Percentiles rank a stretch among this genome's conserved stretches.
Evolutionary conservation across 2,113 vertebrate genomes (phyloP).

Genomic region (Reinhardtius hippoglossoides): DNA sequence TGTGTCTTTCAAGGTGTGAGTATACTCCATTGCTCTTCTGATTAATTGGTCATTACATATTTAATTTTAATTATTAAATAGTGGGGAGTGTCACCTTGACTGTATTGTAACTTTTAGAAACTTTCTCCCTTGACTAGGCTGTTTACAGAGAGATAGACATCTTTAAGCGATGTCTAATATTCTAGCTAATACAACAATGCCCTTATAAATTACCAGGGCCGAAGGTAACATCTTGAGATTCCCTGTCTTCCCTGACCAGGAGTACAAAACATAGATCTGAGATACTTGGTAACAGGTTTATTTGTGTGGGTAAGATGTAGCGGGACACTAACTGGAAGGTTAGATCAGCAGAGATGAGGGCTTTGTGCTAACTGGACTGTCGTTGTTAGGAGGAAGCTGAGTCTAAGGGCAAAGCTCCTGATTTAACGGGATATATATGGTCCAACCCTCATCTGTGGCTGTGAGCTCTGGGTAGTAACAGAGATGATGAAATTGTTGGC

Average conservation of each 20-base stretch:
- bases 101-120: no score
- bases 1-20: background rate
- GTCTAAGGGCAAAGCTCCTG: background rate
- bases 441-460: background rate
- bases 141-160: background rate
- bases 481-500: background rate
- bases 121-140: no score
- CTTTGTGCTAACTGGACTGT: background rate
- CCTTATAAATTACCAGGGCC: no score
- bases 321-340: background rate
- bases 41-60: background rate
- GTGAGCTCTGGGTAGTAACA: background rate
- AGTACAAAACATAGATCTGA: background rate
- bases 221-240: background rate
- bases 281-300: background rate
- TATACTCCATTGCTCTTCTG: background rate
- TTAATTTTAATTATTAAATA: no score
- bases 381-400: background rate
- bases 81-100: no score
- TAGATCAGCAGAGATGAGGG: background rate
- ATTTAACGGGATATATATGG: background rate
- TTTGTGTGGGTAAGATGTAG: background rate
- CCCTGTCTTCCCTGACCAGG: background rate
- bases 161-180: background rate
- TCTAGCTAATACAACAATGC: background rate